A percentile compares a stretch with the other conserved stretches of the same genome.
These are phyloP conservation scores for Parapsyche elsis DNA, from an alignment of 1,140 invertebrate species.

Conservation along the genomic window DNA sequence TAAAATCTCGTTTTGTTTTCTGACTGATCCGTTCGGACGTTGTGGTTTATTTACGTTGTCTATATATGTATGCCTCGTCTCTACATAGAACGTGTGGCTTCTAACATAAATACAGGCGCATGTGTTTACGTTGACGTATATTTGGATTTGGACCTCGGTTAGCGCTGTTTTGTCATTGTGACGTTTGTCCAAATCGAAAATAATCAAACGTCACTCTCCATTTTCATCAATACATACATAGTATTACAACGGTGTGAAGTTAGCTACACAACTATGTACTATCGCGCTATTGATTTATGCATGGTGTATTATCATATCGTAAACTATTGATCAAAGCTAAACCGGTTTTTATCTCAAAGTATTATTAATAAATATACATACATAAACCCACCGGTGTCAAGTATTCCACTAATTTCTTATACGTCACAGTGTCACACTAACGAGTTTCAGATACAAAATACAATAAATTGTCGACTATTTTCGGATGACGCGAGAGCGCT, in stretches of 20 bases:
- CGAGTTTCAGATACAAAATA: background rate
- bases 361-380: too few relatives aligned
- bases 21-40: background rate
- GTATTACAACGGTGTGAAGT: too few relatives aligned
- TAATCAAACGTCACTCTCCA: slow-evolving; percentile 8
- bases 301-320: background rate
- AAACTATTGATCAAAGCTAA: background rate
- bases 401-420: too few relatives aligned
- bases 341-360: too few relatives aligned
- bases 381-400: too few relatives aligned
- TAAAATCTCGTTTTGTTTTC: background rate
- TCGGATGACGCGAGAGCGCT: background rate
- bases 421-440: background rate
- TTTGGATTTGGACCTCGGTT: slow-evolving; percentile 21
- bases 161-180: background rate
- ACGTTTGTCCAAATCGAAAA: background rate
- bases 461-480: background rate
- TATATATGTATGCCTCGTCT: background rate
- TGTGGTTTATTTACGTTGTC: slow-evolving; percentile 23
- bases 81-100: background rate
- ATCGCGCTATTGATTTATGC: background rate
- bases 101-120: slow-evolving; percentile 11
- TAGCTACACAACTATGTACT: too few relatives aligned
- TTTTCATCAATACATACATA: background rate
- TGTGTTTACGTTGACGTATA: slow-evolving; percentile 14